Conservation (phyloP, 2,113 vertebrate species). For the Clarias batrachus region DNA sequence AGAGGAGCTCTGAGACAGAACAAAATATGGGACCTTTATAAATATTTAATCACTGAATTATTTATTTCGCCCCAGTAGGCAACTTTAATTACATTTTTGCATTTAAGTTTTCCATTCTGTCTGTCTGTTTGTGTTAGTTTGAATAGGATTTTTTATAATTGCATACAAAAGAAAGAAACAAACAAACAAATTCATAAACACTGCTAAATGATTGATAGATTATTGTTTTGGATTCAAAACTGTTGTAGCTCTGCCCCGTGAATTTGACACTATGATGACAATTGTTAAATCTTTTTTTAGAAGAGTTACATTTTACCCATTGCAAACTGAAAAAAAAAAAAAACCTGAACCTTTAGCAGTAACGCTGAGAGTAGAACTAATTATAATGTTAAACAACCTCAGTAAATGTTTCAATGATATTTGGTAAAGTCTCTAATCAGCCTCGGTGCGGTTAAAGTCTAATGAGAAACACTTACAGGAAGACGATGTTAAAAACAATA, state of each 20-base stretch:
- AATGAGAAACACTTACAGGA: constrained; percentile 21
- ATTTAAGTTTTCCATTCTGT: background rate
- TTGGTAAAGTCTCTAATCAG: constrained; percentile 23
- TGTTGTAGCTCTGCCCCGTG: background rate
- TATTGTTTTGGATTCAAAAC: background rate
- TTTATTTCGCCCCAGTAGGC: background rate
- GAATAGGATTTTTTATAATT: background rate
- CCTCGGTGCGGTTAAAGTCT: constrained; percentile 16
- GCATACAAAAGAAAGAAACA: background rate
- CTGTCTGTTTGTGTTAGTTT: background rate
- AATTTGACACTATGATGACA: background rate
- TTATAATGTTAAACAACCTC: constrained; percentile 10
- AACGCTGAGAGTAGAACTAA: constrained; percentile 3
- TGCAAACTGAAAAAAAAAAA: background rate
- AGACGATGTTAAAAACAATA: constrained; percentile 26
- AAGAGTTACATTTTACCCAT: too few species aligned
- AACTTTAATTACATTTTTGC: background rate
- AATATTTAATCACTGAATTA: background rate
- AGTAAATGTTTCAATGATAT: constrained; percentile 26
- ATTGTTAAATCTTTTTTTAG: background rate
- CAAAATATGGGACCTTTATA: background rate
- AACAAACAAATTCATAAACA: background rate
- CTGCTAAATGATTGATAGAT: too few species aligned
- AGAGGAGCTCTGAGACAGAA: too few species aligned
- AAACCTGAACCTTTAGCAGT: background rate